Conservation (phyloP, 2,797 vertebrate genomes). For the Ctenopoma multispine region DNA sequence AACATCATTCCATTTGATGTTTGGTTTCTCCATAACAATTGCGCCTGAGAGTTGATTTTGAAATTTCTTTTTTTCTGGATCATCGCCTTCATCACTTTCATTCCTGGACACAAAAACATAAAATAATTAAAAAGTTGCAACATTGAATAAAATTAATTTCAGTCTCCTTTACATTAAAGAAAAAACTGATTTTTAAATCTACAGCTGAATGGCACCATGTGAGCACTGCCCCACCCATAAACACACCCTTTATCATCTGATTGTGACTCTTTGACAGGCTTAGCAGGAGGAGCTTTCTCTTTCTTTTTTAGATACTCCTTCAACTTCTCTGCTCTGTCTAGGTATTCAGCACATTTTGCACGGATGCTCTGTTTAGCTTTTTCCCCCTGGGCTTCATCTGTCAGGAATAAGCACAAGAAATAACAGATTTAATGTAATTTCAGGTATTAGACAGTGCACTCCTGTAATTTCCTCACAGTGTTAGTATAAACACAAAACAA, state of each 20-base stretch:
- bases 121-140: neutral
- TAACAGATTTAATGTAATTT: constrained; percentile 1
- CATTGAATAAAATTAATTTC: neutral
- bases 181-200: constrained; percentile 15
- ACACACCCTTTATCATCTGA: constrained; percentile 96
- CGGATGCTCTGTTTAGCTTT: constrained; percentile 96
- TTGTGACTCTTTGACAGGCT: constrained; percentile 94
- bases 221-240: constrained; percentile 37
- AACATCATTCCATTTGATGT: constrained; percentile 96
- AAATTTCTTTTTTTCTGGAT: constrained; percentile 98
- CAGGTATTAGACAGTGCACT: neutral
- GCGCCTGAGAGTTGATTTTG: constrained; percentile 98
- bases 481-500: neutral
- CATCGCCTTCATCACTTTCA: constrained; percentile 95
- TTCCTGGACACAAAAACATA: constrained; percentile 82
- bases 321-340: constrained; percentile 96
- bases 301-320: constrained; percentile 96
- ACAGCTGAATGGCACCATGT: constrained; percentile 29
- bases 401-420: constrained; percentile 19
- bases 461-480: neutral
- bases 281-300: constrained; percentile 89
- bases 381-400: constrained; percentile 96
- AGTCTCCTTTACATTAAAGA: neutral
- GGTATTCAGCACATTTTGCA: constrained; percentile 92
- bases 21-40: constrained; percentile 97